Evolutionary conservation across 2,888 invertebrate species (phyloP).

Genomic region (Caenorhabditis wallacei): DNA sequence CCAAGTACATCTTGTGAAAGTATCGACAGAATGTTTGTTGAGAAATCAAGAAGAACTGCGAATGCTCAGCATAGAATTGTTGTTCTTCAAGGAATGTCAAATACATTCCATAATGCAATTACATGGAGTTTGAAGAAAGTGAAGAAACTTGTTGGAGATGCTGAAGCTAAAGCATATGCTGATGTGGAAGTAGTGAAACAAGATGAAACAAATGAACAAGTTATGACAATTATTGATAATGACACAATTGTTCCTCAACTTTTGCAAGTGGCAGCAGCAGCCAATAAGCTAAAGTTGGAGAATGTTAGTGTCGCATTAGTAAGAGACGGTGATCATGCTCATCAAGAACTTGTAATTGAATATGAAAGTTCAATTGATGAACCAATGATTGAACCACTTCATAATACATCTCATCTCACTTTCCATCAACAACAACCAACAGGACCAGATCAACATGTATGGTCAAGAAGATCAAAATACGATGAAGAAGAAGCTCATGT

Average conservation of each 20-base stretch:
- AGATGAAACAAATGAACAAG: constrained; percentile 65
- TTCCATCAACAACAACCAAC: constrained; percentile 57
- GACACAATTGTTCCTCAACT: constrained; percentile 75
- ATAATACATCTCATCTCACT: constrained; percentile 60
- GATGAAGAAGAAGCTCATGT: constrained; percentile 71
- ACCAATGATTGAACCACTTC: constrained; percentile 46
- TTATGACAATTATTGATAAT: constrained; percentile 71
- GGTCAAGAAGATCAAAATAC: constrained; percentile 69
- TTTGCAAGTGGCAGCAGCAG: constrained; percentile 74
- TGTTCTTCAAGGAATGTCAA: constrained; percentile 74
- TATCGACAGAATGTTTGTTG: constrained; percentile 60
- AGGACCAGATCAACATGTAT: constrained; percentile 61
- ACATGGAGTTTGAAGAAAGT: constrained; percentile 78
- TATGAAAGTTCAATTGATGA: constrained; percentile 73
- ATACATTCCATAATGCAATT: constrained; percentile 77
- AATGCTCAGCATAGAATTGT: constrained; percentile 76
- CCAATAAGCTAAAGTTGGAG: constrained; percentile 75
- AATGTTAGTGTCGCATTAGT: constrained; percentile 76
- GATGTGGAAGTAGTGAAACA: constrained; percentile 71
- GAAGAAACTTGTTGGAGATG: constrained; percentile 69
- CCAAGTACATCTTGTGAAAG: constrained; percentile 71
- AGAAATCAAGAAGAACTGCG: constrained; percentile 65
- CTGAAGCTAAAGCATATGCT: constrained; percentile 63
- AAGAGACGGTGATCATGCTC: constrained; percentile 71
- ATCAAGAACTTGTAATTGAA: constrained; percentile 76